Evolutionary conservation across 2,113 vertebrate species (phyloP), one percentile per base, ranked within the genome.

Genomic region (Elephas maximus): DNA sequence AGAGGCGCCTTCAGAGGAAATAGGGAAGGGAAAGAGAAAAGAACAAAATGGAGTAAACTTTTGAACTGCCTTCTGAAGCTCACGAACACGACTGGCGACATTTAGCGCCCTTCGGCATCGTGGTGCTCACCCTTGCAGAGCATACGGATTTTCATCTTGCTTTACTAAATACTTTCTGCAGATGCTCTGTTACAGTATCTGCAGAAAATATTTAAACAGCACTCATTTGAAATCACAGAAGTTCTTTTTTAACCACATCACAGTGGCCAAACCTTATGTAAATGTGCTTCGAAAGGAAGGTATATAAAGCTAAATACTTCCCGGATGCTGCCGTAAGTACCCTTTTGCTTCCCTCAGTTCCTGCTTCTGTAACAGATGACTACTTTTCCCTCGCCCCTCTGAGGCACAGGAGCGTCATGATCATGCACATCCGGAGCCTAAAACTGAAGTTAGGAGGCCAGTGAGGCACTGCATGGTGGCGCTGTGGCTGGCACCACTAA

Each of bases 221-320:
- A 85, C 3, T 6, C 3, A 71, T 63, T 76, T 95, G n/a, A 96
- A 91, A 69, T 60, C 69, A 93, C 82, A 67, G 94, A 12, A 6
- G 44, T 74, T 93, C 48, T 86, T 81, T 96, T 94, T 82, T 41
- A 88, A 86, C 91, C 23, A 90, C 33, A 89, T 80, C 24, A 7
- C 82, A 93, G 5, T 67, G n/a, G 12, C 77, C 96, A 0, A 87
- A 79, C 23, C 41, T 85, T 87, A 94, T 3, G 65, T 21, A 89
- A 96, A 48, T 48, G 17, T 67, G 5, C 12, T 91, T 89, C 28
- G 20, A 53, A 96, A 93, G 45, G 33, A 97, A 83, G 5, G 10
- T 53, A 62, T 6, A 17, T 41, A 48, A 71, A 80, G 33, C 44
- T 89, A 81, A 89, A 91, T 62, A 60, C 23, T 21, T 1, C 45